A percentile compares a stretch with the other conserved stretches of the same genome.
phyloP scores from a whole-genome alignment of 1,140 invertebrate species.

The Eciton burchellii region DNA sequence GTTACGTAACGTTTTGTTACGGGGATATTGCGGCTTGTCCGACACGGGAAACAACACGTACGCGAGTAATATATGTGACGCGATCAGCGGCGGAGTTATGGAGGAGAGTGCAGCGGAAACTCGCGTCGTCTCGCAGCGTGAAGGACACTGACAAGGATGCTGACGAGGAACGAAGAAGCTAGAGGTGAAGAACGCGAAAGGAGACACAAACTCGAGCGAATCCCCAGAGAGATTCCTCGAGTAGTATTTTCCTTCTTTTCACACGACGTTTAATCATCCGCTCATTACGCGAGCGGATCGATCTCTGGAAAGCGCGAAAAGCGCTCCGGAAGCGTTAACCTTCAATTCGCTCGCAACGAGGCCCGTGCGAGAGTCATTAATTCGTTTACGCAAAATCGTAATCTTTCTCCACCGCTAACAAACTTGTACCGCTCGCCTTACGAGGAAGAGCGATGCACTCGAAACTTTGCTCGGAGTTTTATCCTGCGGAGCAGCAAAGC shows the following conservation, averaged over 20 bases:
- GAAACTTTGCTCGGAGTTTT: constrained; percentile 9
- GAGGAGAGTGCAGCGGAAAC: neutral
- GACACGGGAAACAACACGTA: constrained; percentile 19
- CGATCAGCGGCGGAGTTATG: neutral
- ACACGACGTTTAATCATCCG: too few relatives aligned
- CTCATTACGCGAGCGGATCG: neutral
- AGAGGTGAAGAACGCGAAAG: too few relatives aligned
- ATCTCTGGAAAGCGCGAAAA: neutral
- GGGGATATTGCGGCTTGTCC: constrained; percentile 1
- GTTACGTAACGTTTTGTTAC: constrained; percentile 50
- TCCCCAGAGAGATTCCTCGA: too few relatives aligned
- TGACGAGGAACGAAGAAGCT: neutral
- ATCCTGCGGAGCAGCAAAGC: constrained; percentile 13
- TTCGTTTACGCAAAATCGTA: neutral
- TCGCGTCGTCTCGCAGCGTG: neutral
- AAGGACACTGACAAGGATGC: too few relatives aligned
- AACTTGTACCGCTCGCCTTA: neutral
- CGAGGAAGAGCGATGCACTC: constrained; percentile 32
- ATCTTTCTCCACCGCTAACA: constrained; percentile 16
- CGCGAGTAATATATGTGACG: neutral
- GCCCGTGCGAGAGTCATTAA: constrained; percentile 12
- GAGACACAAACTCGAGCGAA: too few relatives aligned
- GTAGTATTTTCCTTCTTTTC: too few relatives aligned
- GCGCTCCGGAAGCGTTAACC: neutral
- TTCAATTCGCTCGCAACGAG: neutral